Conservation (phyloP, 1,140 invertebrate genomes). For the Harpegnathos saltator region DNA sequence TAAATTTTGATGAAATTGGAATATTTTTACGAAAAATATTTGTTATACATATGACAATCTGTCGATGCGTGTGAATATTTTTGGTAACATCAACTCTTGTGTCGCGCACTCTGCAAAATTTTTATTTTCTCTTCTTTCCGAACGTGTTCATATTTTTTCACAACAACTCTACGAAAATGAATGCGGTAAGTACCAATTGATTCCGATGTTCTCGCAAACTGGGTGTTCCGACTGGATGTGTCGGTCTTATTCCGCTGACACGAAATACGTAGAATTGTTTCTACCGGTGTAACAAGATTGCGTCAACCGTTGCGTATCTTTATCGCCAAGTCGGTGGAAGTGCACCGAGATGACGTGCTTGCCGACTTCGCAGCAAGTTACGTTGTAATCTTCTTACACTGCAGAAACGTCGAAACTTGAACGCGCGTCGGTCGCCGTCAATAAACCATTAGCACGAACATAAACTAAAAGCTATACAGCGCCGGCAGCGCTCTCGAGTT, state of each 20-base stretch:
- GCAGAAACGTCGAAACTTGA: slow-evolving; percentile 56
- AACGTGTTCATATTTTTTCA: too few relatives aligned
- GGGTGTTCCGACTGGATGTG: slow-evolving; percentile 2
- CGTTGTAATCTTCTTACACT: slow-evolving; percentile 55
- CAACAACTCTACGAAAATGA: background rate
- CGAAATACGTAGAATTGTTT: slow-evolving; percentile 53
- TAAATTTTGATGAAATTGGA: too few relatives aligned
- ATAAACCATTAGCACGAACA: slow-evolving; percentile 57
- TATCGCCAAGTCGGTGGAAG: slow-evolving; percentile 29
- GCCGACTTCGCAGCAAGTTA: slow-evolving; percentile 47
- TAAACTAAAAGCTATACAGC: slow-evolving; percentile 41
- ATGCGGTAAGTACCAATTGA: slow-evolving; percentile 27
- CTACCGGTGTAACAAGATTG: slow-evolving; percentile 46
- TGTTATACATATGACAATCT: too few relatives aligned
- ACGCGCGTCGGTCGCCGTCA: slow-evolving; percentile 49
- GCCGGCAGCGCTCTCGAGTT: background rate
- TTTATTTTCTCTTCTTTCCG: background rate
- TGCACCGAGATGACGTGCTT: slow-evolving; percentile 45
- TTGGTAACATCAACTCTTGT: too few relatives aligned
- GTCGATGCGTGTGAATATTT: too few relatives aligned
- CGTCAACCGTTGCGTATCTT: slow-evolving; percentile 54
- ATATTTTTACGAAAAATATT: too few relatives aligned
- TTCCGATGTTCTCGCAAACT: slow-evolving; percentile 12
- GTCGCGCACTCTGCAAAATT: too few relatives aligned
- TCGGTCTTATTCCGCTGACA: slow-evolving; percentile 8